phyloP scores from a whole-genome alignment of 1,140 invertebrate genomes.

The Dryas iulia region DNA sequence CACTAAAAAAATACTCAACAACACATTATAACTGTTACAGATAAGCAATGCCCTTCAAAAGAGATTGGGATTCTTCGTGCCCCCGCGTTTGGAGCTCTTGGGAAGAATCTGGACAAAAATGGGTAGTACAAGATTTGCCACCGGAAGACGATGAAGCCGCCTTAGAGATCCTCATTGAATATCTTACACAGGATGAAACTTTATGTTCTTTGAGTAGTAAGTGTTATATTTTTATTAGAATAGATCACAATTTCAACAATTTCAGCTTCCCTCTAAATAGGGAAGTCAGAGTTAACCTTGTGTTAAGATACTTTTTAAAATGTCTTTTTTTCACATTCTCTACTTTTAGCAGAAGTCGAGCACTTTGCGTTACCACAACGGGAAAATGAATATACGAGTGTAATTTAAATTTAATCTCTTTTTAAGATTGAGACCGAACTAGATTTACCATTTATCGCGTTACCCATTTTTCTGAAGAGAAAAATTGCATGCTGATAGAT shows the following conservation, averaged over 20 bases:
- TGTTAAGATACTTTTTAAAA: neutral
- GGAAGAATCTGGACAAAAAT: conserved; percentile 41
- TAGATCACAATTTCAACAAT: too few species aligned
- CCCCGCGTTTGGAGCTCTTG: conserved; percentile 50
- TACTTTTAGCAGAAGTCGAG: too few species aligned
- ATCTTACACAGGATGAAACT: conserved; percentile 50
- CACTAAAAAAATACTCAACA: too few species aligned
- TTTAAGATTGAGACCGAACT: too few species aligned
- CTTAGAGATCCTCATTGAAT: conserved; percentile 39
- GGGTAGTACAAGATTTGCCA: conserved; percentile 53
- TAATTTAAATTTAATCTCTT: too few species aligned
- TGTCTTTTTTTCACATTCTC: too few species aligned
- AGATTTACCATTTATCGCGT: too few species aligned
- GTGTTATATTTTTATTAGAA: conserved; percentile 16
- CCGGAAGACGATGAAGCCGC: conserved; percentile 57
- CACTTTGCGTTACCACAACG: too few species aligned
- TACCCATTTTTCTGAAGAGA: too few species aligned
- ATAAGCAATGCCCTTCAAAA: conserved; percentile 44
- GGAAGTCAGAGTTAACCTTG: too few species aligned
- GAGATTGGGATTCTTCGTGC: conserved; percentile 47
- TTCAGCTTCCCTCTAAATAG: too few species aligned
- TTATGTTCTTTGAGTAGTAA: conserved; percentile 44
- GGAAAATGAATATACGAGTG: neutral
- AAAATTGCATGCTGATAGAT: too few species aligned
- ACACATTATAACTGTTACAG: neutral